Conservation (phyloP, 2,797 vertebrate genomes). For the Ara ararauna region DNA sequence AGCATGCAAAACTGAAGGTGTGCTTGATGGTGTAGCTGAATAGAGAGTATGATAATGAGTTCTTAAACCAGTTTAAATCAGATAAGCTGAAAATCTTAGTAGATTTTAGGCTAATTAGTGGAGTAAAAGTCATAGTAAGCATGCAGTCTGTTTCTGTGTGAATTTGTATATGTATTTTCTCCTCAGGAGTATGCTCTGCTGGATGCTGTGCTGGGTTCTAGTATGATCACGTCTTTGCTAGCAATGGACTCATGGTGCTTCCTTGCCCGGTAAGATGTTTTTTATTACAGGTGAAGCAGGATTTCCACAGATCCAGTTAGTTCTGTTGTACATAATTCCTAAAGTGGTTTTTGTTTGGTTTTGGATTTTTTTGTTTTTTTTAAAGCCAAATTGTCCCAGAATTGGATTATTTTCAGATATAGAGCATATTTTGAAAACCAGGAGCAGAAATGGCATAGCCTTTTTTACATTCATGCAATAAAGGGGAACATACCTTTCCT, state of each 20-base stretch:
- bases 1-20: background rate
- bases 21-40: background rate
- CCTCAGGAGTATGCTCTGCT: constrained; percentile 86
- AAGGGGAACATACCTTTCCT: background rate
- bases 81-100: background rate
- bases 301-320: background rate
- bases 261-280: constrained; percentile 84
- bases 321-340: background rate
- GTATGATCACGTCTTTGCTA: constrained; percentile 85
- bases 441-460: background rate
- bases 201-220: constrained; percentile 83
- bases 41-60: background rate
- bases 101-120: background rate
- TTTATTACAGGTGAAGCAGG: background rate
- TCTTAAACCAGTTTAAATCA: background rate
- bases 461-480: background rate
- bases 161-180: background rate
- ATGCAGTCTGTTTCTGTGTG: background rate
- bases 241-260: constrained; percentile 95
- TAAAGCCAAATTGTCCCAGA: background rate
- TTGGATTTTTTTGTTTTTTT: background rate
- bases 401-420: background rate
- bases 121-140: background rate
- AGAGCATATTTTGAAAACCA: background rate
- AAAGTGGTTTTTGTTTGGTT: background rate